Evolutionary conservation across 2,888 invertebrate species (phyloP), one percentile per base, ranked within the genome.

Genomic region (Plusia festucae): DNA sequence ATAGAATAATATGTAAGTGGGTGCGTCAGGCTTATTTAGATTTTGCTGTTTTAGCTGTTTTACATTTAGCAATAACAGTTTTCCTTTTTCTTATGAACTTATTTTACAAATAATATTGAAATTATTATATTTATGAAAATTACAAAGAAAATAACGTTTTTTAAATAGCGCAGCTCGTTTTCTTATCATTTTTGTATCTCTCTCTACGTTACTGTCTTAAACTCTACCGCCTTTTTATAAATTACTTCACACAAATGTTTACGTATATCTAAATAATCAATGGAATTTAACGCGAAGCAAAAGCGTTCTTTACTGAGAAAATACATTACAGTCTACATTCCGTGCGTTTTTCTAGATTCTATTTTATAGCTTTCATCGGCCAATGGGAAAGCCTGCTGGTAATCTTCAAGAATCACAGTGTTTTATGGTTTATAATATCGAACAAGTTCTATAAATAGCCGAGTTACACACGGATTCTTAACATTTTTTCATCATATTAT

Each of bases 331-430:
- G 24, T 46, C 40, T 53, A 46, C 20, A 70, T 76, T 67, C 55
- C 66, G 3, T 52, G 49, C 44, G 44, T 62, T 70, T 65, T 69
- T 66, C 44, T 57, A 54, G 56, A 40, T 32, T 49, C 18, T 59
- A 24, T n/a, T 65, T 67, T 74, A 66, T 70, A 57, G 72, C 49
- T 55, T 65, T 55, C 30, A 60, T 72, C 60, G 46, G 22, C 61
- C 20, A 34, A 11, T 51, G 22, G 30, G 18, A 56, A 55, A 55
- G 32, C 13, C 20, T 62, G 53, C 22, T 64, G 53, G 40, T 51
- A 65, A 32, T 55, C 46, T 59, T 16, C 32, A 53, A 56, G 16
- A 57, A 53, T 40, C 34, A 30, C 27, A 27, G 52, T 40, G 40
- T 57, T 63, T 52, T 56, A 56, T 53, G 15, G 40, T 54, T 13